Base-by-base conservation (phyloP, 2,797 vertebrate species). In the Gadopsis bispinosus region DNA sequence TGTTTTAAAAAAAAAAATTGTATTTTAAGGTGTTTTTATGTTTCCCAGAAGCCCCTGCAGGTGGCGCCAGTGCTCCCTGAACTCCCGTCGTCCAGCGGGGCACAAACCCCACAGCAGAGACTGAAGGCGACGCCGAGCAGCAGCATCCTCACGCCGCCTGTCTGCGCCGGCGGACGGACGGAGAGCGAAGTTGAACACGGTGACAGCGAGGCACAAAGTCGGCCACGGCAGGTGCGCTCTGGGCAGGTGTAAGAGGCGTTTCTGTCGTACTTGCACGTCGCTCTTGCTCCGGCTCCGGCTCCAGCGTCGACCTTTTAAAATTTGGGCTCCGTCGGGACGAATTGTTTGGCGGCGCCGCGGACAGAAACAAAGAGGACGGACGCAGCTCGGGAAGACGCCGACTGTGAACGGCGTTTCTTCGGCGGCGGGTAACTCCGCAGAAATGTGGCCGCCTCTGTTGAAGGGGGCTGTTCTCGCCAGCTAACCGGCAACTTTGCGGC, bases 361-460 rank as follows among this genome's bases (percentile, higher is more conserved):
- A 1, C 26, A 26, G 26, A 85, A 66, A 92, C 92, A 93, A 92
- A 92, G 90, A 80, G 72, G 87, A 83, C 54, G 80, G 63, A 81
- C 0, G 74, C 39, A 41, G 77, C 22, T 37, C 29, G 47, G 64
- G 61, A 45, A 20, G 67, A 85, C 68, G 48, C 62, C 72, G 54
- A 47, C 55, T 60, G 43, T 64, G 50, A 11, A 22, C 59, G 19
- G 0, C 19, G 4, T 12, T 20, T 4, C 2, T 22, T 6, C 5
- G 16, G 1, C 4, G 0, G 17, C 12, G 39, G 61, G n/a, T 4
- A 68, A 68, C 29, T 78, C 71, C 7, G 31, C 17, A 29, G 11
- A 29, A 41, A 74, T 16, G 53, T 35, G 48, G 5, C 11, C n/a
- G 29, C 41, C 12, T 33, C 45, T 4, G 9, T 31, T 4, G 0